Evolutionary conservation across 2,888 invertebrate species (phyloP), one percentile per base, ranked within the genome.

Genomic region (Lottia scabra): DNA sequence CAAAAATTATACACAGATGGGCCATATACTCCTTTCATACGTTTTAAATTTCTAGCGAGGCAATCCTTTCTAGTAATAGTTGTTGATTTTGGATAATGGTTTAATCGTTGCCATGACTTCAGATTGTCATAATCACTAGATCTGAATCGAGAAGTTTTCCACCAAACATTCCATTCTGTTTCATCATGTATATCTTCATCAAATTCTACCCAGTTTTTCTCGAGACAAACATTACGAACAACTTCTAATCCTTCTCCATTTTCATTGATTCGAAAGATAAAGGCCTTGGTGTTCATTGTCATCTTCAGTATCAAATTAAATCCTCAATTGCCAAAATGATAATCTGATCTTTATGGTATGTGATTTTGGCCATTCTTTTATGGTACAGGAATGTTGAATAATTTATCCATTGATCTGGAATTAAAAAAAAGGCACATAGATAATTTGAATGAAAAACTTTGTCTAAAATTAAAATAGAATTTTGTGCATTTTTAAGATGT

Each of bases 51-150:
- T 74, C 95, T 91, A 0, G 95, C 94, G 67, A 96, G 91, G 84
- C 93, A 93, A 87, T 96, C 95, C 87, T 96, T 96, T 66, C 94
- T 91, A 84, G 95, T 95, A 85, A 96, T 95, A n/a, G 94, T 93
- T 44, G 94, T 94, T 27, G 87, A 83, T 66, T 86, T 84, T 13
- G 95, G 95, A 85, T 95, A 95, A 88, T 95, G 95, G 88, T 95
- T 96, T 87, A 95, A 77, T 27, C 88, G 80, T 77, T 90, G 90
- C 86, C 87, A 87, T 68, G 84, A 83, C 63, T 75, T 73, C 15
- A 88, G 73, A 46, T 80, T 76, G 15, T 85, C 84, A 75, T 87
- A 87, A 72, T 88, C 87, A 65, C 81, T 76, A 48, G 78, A 79
- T 5, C 94, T 92, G 87, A 95, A 94, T n/a, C 94, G 93, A 19